Percentiles rank a stretch among this genome's conserved stretches.
These are phyloP conservation scores for Cantharis flavilabris DNA, from an alignment of 2,888 invertebrate genomes.

Conservation along the genomic window DNA sequence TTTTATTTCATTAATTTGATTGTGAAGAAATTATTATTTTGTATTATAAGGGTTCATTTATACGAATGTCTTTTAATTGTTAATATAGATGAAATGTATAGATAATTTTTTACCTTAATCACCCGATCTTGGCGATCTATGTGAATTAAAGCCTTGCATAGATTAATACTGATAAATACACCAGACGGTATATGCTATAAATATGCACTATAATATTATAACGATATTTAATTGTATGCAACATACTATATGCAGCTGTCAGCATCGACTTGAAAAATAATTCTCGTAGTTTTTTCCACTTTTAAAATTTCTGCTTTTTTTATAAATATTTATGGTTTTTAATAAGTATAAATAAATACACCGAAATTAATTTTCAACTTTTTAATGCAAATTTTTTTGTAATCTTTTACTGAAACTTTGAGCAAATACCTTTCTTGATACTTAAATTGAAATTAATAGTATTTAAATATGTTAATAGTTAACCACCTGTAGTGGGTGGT, in stretches of 20 bases:
- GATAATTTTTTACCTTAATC: not conserved
- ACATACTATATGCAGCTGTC: not conserved
- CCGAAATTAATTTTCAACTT: not conserved
- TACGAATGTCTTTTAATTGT: not conserved
- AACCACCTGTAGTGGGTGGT: not conserved
- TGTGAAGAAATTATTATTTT: not conserved
- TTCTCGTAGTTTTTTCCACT: not conserved
- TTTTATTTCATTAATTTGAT: not conserved
- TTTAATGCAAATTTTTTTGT: not conserved
- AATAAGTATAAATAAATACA: not conserved
- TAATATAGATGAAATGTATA: not conserved
- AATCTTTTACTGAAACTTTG: not conserved
- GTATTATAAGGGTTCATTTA: not conserved
- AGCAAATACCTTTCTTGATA: not conserved
- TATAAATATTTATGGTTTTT: not conserved
- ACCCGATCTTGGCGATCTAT: not conserved
- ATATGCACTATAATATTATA: not conserved
- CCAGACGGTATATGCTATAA: not conserved
- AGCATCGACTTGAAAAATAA: not conserved
- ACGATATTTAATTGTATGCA: not conserved
- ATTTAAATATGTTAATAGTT: not conserved
- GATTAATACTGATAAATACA: not conserved
- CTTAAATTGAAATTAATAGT: not conserved
- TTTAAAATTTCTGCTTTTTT: not conserved
- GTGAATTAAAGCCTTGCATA: not conserved